These are phyloP conservation scores for Myanophis thanlyinensis DNA, from an alignment of 2,113 vertebrate genomes.

Conservation along the genomic window DNA sequence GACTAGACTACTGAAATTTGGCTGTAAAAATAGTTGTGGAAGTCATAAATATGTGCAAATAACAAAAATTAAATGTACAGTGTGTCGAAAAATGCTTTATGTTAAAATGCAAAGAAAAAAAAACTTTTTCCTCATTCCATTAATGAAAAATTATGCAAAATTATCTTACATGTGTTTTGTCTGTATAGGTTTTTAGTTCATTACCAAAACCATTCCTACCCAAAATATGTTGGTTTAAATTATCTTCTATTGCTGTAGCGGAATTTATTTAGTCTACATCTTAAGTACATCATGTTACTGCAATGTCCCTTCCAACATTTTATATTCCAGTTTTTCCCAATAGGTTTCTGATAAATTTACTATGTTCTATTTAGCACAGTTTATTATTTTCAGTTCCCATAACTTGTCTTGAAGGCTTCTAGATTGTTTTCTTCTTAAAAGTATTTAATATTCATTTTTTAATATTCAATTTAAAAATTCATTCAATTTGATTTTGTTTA, in stretches of 20 bases:
- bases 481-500: background rate
- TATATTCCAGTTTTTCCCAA: background rate
- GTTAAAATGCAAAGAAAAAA: background rate
- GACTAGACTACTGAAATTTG: background rate
- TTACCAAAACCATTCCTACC: background rate
- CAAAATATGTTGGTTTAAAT: background rate
- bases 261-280: background rate
- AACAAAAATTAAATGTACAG: background rate
- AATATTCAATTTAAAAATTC: background rate
- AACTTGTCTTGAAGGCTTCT: background rate
- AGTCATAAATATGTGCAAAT: background rate
- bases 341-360: background rate
- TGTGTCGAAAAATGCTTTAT: background rate
- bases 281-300: background rate
- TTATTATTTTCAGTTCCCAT: background rate
- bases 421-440: background rate
- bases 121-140: background rate
- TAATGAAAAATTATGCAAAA: background rate
- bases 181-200: background rate
- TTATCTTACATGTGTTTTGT: background rate
- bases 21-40: background rate
- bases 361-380: background rate
- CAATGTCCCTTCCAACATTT: background rate
- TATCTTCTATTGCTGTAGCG: background rate
- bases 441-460: background rate